Base-by-base conservation (phyloP, 2,888 invertebrate species). In the Mythimna ferrago region DNA sequence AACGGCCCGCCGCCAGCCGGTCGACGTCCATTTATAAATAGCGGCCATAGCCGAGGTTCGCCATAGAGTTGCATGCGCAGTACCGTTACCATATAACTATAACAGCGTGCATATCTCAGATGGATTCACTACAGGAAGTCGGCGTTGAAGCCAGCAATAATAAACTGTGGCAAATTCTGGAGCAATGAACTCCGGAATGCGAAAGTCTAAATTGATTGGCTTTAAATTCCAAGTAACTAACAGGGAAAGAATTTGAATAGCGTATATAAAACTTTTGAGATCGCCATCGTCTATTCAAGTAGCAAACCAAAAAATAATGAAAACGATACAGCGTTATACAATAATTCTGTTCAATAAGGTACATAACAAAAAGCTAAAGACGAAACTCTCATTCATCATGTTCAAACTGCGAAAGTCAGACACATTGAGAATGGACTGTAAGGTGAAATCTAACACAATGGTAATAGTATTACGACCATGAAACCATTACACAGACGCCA, bases 21-120 rank as follows among this genome's bases (percentile, higher is more conserved):
- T 85, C 90, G 89, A 85, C 85, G 89, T 82, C 87, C 89, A 87
- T 85, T 89, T 95, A 94, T 93, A 94, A 94, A 95, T 95, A 95
- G 90, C 91, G 26, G 10, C 67, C 58, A 65, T 70, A 80, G 65
- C 88, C 85, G 89, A 89, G 86, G 87, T 85, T 87, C 77, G 87
- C 91, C 90, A 92, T 92, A 88, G 87, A 81, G 86, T 76, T 87
- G 91, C 87, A 89, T 86, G 84, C 87, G 84, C 86, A 84, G 82
- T 88, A 88, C 90, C 90, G 91, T 91, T 91, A 89, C 82, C 82
- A 87, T 83, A 89, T 87, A 86, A 77, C 76, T 80, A 67, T 76
- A 74, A 76, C 56, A 73, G 66, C 66, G 71, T 82, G 58, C 69
- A 76, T 79, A 83, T 75, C 78, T 81, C 48, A 56, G 16, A 74